phyloP scores from a whole-genome alignment of 2,797 vertebrate genomes.

The Silurus aristotelis region DNA sequence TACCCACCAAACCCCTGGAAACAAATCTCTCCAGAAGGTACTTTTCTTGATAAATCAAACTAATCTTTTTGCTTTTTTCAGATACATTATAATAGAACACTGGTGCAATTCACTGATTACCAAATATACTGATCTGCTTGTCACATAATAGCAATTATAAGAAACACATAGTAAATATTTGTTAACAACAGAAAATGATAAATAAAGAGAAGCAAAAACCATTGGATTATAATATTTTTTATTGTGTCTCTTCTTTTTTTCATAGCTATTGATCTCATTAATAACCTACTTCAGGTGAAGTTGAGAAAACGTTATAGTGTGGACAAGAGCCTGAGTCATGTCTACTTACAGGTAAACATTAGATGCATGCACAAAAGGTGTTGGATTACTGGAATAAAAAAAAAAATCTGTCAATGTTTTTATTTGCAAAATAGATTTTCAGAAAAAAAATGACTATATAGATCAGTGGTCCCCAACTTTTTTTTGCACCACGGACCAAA shows the following conservation, averaged over 20 bases:
- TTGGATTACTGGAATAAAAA: neutral
- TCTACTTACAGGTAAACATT: conserved; percentile 83
- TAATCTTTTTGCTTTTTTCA: neutral
- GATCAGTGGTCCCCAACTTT: too few species aligned
- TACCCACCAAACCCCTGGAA: conserved; percentile 91
- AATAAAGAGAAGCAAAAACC: neutral
- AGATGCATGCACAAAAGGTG: neutral
- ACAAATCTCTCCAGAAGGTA: conserved; percentile 86
- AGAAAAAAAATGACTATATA: neutral
- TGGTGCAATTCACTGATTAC: neutral
- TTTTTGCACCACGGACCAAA: too few species aligned
- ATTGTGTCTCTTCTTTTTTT: conserved; percentile 34
- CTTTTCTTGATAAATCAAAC: too few species aligned
- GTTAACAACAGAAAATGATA: neutral
- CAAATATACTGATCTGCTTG: too few species aligned
- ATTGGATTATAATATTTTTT: neutral
- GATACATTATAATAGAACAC: neutral
- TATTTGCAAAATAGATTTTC: neutral
- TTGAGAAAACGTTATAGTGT: conserved; percentile 94
- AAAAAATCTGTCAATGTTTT: neutral
- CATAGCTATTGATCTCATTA: conserved; percentile 88
- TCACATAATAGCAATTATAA: neutral
- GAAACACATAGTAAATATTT: neutral
- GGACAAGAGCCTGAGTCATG: conserved; percentile 89
- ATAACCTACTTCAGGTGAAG: conserved; percentile 91